Conservation (phyloP, 2,888 invertebrate genomes). For the Aphodius sticticus region DNA sequence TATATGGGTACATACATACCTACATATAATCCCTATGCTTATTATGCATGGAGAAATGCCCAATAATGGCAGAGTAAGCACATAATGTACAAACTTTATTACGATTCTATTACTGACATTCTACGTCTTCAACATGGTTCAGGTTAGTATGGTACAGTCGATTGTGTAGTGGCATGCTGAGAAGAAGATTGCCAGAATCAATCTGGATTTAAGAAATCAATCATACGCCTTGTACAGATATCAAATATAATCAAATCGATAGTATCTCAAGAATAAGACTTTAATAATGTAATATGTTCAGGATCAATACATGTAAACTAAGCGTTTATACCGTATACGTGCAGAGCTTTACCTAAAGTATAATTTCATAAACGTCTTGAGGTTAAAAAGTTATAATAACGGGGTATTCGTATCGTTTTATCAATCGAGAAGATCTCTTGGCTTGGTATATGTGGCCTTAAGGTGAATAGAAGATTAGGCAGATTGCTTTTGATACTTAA, state of each 20-base stretch:
- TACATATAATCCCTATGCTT: too few species aligned
- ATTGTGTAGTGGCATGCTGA: conserved; percentile 43
- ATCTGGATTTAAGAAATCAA: conserved; percentile 50
- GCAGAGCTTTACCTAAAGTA: not conserved
- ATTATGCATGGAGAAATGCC: too few species aligned
- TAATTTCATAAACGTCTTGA: not conserved
- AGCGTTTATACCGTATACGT: not conserved
- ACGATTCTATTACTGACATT: not conserved
- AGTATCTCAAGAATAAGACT: conserved; percentile 32
- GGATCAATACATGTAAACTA: too few species aligned
- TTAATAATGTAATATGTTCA: not conserved
- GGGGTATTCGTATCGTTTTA: not conserved
- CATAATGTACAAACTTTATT: not conserved
- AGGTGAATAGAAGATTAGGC: not conserved
- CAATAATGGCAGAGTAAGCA: not conserved
- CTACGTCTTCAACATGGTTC: too few species aligned
- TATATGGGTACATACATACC: too few species aligned
- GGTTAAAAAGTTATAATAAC: not conserved
- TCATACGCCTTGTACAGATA: conserved; percentile 45
- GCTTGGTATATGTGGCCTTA: not conserved
- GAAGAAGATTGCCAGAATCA: conserved; percentile 49
- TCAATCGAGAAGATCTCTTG: not conserved
- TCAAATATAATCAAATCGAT: conserved; percentile 45
- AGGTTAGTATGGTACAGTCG: not conserved
- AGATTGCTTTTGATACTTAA: not conserved